These are phyloP conservation scores for Stictonetta naevosa DNA, from an alignment of 2,113 vertebrate species.

Conservation along the genomic window DNA sequence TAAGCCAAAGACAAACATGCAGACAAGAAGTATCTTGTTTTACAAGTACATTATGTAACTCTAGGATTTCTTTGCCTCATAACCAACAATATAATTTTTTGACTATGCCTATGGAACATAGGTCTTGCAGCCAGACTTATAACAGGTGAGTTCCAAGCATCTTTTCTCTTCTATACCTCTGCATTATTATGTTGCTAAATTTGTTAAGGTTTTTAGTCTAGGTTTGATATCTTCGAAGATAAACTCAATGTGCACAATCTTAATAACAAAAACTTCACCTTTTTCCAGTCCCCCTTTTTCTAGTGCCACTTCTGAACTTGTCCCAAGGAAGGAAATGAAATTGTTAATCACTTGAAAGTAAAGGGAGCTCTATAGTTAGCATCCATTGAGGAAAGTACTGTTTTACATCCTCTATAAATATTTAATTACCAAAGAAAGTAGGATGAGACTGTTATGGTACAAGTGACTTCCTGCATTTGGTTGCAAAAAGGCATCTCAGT, in stretches of 20 bases:
- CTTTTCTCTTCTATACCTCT: background rate
- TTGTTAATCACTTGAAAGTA: background rate
- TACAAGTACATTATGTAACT: background rate
- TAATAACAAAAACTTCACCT: background rate
- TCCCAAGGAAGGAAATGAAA: background rate
- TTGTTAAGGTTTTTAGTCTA: background rate
- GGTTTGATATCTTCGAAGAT: background rate
- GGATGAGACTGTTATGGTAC: background rate
- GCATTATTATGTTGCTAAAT: background rate
- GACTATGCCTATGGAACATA: fast-evolving
- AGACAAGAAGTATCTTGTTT: background rate
- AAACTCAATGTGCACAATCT: background rate
- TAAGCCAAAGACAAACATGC: background rate
- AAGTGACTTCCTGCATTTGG: slow-evolving; percentile 1
- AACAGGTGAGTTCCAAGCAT: background rate
- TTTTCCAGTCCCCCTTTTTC: background rate
- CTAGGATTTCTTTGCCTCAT: background rate
- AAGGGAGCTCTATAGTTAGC: slow-evolving; percentile 17
- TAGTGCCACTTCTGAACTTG: background rate
- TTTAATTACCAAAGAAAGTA: slow-evolving; percentile 43
- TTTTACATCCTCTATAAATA: slow-evolving; percentile 55
- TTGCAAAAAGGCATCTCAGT: background rate
- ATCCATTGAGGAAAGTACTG: slow-evolving; percentile 3
- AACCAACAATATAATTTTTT: too few species aligned
- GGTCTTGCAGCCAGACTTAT: background rate